Percentiles rank a stretch among this genome's conserved stretches.
phyloP scores from a whole-genome alignment of 92 coral and sea anemone species.

The Pocillopora grandis region DNA sequence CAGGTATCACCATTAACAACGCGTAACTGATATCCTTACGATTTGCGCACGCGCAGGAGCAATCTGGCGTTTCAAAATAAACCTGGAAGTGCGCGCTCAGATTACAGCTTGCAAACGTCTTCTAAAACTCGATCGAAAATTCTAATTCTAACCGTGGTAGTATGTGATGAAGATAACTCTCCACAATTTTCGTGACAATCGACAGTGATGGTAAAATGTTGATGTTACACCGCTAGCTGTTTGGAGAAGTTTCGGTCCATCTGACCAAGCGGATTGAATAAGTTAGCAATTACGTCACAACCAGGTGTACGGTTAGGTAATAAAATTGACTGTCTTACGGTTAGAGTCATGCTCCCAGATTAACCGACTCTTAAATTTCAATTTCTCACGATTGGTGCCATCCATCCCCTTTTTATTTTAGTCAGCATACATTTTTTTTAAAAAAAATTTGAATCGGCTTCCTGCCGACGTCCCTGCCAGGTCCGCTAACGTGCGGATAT shows the following conservation, averaged over 20 bases:
- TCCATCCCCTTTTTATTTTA: not conserved
- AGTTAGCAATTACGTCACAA: constrained; percentile 83
- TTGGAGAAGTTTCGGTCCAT: constrained; percentile 31
- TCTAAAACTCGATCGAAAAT: not conserved
- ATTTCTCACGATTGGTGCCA: not conserved
- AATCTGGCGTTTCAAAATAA: not conserved
- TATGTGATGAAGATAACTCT: not conserved
- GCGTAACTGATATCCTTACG: constrained; percentile 11
- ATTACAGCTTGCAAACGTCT: not conserved
- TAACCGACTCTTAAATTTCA: not conserved
- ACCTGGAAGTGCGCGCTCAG: not conserved
- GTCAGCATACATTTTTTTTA: not conserved
- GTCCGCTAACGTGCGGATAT: not conserved
- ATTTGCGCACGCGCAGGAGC: constrained; percentile 54
- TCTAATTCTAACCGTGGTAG: not conserved
- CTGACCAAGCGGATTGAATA: constrained; percentile 54
- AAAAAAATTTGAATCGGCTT: not conserved
- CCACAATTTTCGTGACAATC: constrained; percentile 3
- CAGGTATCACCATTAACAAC: constrained; percentile 19
- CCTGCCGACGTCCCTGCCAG: not conserved
- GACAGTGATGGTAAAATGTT: not conserved
- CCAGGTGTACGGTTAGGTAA: constrained; percentile 61
- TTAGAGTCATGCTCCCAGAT: constrained; percentile 62
- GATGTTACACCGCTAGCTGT: constrained; percentile 36
- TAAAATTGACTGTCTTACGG: constrained; percentile 69